phyloP scores from a whole-genome alignment of 2,888 invertebrate species.

The Adelphocoris suturalis region DNA sequence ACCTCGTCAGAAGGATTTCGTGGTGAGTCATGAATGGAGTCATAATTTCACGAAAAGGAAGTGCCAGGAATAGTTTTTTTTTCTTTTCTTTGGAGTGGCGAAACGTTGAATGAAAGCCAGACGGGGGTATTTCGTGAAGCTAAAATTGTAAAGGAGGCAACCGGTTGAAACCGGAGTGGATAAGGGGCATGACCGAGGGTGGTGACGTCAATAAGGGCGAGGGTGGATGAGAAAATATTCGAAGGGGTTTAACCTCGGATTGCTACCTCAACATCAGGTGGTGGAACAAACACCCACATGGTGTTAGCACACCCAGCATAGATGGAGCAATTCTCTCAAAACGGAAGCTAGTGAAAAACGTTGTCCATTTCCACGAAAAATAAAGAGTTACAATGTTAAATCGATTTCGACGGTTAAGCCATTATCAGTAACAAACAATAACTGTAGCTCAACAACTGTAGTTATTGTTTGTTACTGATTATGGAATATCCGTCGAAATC shows the following conservation, averaged over 20 bases:
- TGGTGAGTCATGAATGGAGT: neutral
- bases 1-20: neutral
- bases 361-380: too few relatives aligned
- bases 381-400: too few relatives aligned
- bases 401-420: too few relatives aligned
- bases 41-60: neutral
- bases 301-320: too few relatives aligned
- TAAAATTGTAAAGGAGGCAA: conserved; percentile 39
- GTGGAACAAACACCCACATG: neutral
- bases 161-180: conserved; percentile 16
- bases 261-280: neutral
- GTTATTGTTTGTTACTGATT: too few relatives aligned
- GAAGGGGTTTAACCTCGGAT: neutral
- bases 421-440: too few relatives aligned
- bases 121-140: neutral
- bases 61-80: neutral
- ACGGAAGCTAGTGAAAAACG: too few relatives aligned
- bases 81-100: neutral
- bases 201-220: conserved; percentile 34
- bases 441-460: too few relatives aligned
- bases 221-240: conserved; percentile 3
- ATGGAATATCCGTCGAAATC: too few relatives aligned
- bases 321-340: too few relatives aligned
- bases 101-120: conserved; percentile 32
- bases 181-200: conserved; percentile 9